phyloP scores from a whole-genome alignment of 2,113 vertebrate genomes.

The Cebus imitator region DNA sequence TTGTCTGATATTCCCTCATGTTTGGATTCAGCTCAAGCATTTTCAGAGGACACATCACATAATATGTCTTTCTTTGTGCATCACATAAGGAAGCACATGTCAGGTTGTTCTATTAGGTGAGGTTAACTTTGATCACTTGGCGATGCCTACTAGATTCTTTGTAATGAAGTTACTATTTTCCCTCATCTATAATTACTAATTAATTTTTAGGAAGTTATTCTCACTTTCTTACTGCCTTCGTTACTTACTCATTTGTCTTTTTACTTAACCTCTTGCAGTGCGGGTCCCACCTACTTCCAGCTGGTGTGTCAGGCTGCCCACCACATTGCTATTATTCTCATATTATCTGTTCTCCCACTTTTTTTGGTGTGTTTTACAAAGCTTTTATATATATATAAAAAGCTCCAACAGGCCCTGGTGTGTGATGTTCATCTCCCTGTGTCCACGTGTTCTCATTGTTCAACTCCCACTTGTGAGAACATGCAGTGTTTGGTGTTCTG shows the following conservation, averaged over 20 bases:
- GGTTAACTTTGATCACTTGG: background rate
- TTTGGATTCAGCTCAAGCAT: background rate
- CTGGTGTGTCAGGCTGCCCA: background rate
- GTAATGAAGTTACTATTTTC: background rate
- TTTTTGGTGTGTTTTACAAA: background rate
- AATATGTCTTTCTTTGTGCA: background rate
- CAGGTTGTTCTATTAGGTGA: background rate
- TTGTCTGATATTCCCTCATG: background rate
- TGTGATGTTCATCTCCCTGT: no score
- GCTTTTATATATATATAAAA: no score
- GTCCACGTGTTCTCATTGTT: no score
- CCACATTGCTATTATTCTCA: background rate
- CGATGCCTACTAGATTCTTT: background rate
- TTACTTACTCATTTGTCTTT: background rate
- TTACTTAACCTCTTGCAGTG: background rate
- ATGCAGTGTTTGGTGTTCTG: no score
- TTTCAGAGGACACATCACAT: background rate
- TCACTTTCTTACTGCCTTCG: background rate
- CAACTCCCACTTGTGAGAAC: no score
- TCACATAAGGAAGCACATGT: background rate
- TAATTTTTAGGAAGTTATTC: no score
- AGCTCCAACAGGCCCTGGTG: no score
- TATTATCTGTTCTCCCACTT: background rate
- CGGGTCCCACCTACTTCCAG: background rate
- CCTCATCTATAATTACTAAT: background rate